Percentiles rank a stretch among this genome's conserved stretches.
These are phyloP conservation scores for Dascillus cervinus DNA, from an alignment of 2,888 invertebrate genomes.

Conservation along the genomic window DNA sequence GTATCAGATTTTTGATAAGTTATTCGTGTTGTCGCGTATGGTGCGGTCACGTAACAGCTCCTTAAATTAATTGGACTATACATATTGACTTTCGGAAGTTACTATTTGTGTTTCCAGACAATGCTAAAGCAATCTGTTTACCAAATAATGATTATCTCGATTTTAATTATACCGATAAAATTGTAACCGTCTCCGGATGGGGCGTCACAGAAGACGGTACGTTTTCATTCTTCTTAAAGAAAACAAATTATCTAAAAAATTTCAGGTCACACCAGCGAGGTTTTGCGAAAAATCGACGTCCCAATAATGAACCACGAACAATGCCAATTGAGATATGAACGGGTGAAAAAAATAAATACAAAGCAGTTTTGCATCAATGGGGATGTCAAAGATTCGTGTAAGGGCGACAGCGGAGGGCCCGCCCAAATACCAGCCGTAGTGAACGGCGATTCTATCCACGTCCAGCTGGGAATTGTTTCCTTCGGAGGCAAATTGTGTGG, in stretches of 20 bases:
- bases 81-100: too few species aligned
- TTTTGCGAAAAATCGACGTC: constrained; percentile 7
- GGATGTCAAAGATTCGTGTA: constrained; percentile 52
- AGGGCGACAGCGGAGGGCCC: constrained; percentile 64
- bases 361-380: constrained; percentile 61
- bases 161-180: constrained; percentile 41
- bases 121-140: constrained; percentile 43
- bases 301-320: constrained; percentile 34
- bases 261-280: constrained; percentile 7
- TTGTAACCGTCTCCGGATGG: constrained; percentile 66
- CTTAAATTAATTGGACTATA: too few species aligned
- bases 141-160: constrained; percentile 35
- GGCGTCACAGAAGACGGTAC: constrained; percentile 58
- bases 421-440: constrained; percentile 28
- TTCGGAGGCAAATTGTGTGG: constrained; percentile 42
- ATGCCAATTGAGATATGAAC: constrained; percentile 22
- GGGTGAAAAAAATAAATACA: constrained; percentile 20
- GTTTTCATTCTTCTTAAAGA: too few species aligned
- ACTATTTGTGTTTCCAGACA: too few species aligned
- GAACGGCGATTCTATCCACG: constrained; percentile 31
- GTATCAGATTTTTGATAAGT: too few species aligned
- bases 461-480: constrained; percentile 49
- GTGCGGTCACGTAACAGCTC: too few species aligned
- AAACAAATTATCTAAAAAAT: too few species aligned
- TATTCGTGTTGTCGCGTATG: too few species aligned